phyloP scores from a whole-genome alignment of 2,888 invertebrate genomes.

The Melanotus villosus region DNA sequence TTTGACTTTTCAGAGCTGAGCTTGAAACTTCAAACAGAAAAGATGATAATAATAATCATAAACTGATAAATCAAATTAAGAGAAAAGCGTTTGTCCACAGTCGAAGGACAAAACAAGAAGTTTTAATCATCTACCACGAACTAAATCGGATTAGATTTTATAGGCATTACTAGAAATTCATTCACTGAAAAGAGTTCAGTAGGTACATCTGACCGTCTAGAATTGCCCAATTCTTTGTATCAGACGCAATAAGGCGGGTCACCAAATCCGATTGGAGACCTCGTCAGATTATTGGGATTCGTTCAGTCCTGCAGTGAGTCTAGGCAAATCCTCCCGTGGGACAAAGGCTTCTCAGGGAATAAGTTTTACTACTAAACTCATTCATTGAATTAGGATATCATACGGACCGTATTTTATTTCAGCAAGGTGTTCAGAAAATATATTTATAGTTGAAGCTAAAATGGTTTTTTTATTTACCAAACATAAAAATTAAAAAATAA shows the following conservation, averaged over 20 bases:
- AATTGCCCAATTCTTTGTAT: conserved; percentile 55
- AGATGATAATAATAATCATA: no score
- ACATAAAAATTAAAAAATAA: no score
- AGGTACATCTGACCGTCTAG: conserved; percentile 46
- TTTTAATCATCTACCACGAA: neutral
- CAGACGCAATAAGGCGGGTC: conserved; percentile 62
- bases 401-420: no score
- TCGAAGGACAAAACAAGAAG: neutral
- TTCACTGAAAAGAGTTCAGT: conserved; percentile 20
- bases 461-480: no score
- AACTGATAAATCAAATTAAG: no score
- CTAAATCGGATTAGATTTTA: neutral
- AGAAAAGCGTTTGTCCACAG: no score
- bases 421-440: no score
- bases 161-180: conserved; percentile 4
- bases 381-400: conserved; percentile 1
- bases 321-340: conserved; percentile 59
- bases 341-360: conserved; percentile 49
- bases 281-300: conserved; percentile 65
- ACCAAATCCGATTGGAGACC: conserved; percentile 64
- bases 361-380: conserved; percentile 38
- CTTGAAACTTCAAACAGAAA: no score
- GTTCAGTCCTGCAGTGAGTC: conserved; percentile 57
- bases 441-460: no score
- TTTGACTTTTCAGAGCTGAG: no score